Evolutionary conservation across 2,113 vertebrate species (phyloP), one percentile per base, ranked within the genome.

Genomic region (Gambusia affinis): DNA sequence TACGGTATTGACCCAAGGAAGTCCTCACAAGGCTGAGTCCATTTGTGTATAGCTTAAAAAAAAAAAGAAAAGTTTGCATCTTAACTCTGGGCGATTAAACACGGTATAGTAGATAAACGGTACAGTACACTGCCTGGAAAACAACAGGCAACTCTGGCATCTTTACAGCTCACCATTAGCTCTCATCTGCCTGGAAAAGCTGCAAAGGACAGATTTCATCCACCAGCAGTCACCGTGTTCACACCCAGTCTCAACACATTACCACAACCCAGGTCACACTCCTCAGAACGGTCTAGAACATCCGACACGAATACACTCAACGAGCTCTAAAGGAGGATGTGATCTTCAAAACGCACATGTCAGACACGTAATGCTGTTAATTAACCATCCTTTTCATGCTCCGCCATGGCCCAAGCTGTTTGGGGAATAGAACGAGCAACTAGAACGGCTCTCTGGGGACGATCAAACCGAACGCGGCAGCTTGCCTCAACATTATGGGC

Each of bases 381-480:
- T 91, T 87, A 91, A 78, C 71, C 63, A 69, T 54, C 54, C 81
- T 87, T 76, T 84, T 67, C 71, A 79, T 83, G 70, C 85, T 76
- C 64, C 74, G 60, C 63, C 62, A n/a, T 62, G 75, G 63, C 70
- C 57, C 70, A 79, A 85, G 87, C 73, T 87, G 85, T 80, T 85
- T 57, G 75, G n/a, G 35, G 70, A 54, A 47, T 51, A 70, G 70
- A 67, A 37, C 79, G 66, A 79, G 37, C 65, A 70, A 81, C 78
- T 64, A 76, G 63, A 61, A 67, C 61, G 3, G 72, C 51, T 84
- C 79, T 85, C 72, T 68, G 72, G 75, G 84, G 63, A 51, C 51
- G 22, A 37, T 44, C 67, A 28, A 57, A 69, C 73, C 35, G 4
- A 64, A 73, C 78, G 33, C 63, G 76, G 62, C 71, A 76, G 75